Base-by-base conservation (phyloP, 37 sponge, comb jelly and placozoan genomes). In the Oscarella lobularis region DNA sequence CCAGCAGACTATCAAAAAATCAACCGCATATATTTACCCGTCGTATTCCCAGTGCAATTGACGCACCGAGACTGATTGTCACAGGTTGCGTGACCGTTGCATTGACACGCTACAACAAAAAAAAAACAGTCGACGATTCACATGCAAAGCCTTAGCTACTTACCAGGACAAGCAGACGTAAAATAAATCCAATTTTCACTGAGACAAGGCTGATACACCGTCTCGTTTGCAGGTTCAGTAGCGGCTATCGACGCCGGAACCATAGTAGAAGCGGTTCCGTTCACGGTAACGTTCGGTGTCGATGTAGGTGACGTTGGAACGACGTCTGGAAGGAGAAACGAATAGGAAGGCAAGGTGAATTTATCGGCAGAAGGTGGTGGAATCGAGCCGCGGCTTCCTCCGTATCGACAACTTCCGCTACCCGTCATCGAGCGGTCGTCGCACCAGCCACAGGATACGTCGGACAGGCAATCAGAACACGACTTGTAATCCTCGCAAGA, bases 41-140 rank as follows among this genome's bases (percentile, higher is more conserved):
- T 55, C 69, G 48, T 79, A 73, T 75, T 37, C 40, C 66, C 76
- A 48, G 60, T 27, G 60, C 60, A 48, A 20, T 48, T 48, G 60
- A 48, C 9, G 20, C 60, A 48, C 9, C 9, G 14, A 27, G 60
- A 48, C 60, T 20, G 14, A 48, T 48, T 48, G 20, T 27, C 60
- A 48, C 60, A 48, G 14, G 60, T 48, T 9, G 14, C 20, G 60
- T 48, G 60, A 48, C 60, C 60, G 20, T 48, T 48, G 20, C 60
- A 48, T 48, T 48, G 60, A 48, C 60, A 48, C 20, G 60, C 60
- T 48, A 20, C 20, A 48, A 48, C 60, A 48, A 48, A 48, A 9
- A 9, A 48, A 48, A 48, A 48, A 27, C 9, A 48, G 20, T 48
- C n/a, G n/a, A n/a, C n/a, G n/a, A n/a, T n/a, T n/a, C n/a, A n/a